These are phyloP conservation scores for Rhinatrema bivittatum DNA, from an alignment of 2,797 vertebrate genomes.

Conservation along the genomic window DNA sequence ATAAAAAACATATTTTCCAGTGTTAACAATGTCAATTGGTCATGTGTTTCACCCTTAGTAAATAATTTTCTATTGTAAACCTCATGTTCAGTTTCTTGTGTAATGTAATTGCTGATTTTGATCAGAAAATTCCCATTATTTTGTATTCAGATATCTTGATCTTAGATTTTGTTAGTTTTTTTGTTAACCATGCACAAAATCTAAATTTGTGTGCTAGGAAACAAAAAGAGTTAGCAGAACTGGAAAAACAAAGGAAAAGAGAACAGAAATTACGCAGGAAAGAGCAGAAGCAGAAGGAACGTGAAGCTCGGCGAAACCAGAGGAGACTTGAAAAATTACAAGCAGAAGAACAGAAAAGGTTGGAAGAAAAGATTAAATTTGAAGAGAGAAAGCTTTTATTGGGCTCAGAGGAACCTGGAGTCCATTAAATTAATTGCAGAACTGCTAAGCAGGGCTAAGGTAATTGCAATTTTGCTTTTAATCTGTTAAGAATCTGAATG, in stretches of 20 bases:
- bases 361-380: conserved; percentile 79
- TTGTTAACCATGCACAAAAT: no score
- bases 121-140: no score
- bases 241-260: conserved; percentile 69
- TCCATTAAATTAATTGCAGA: conserved; percentile 86
- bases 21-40: no score
- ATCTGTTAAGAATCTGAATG: no score
- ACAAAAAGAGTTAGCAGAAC: conserved; percentile 78
- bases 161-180: no score
- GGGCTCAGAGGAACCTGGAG: conserved; percentile 86
- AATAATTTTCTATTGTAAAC: no score
- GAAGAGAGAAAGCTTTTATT: conserved; percentile 87
- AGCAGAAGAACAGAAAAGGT: conserved; percentile 82
- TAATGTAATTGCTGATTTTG: no score
- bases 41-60: no score
- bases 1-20: no score
- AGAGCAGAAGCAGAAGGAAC: conserved; percentile 76
- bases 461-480: conserved; percentile 33
- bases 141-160: no score
- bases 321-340: conserved; percentile 76
- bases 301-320: conserved; percentile 68
- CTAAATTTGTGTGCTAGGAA: no score
- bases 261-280: conserved; percentile 76
- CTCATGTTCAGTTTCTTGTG: no score
- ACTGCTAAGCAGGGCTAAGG: conserved; percentile 83